Conservation (phyloP, 2,797 vertebrate genomes). For the Phalanger gymnotis region DNA sequence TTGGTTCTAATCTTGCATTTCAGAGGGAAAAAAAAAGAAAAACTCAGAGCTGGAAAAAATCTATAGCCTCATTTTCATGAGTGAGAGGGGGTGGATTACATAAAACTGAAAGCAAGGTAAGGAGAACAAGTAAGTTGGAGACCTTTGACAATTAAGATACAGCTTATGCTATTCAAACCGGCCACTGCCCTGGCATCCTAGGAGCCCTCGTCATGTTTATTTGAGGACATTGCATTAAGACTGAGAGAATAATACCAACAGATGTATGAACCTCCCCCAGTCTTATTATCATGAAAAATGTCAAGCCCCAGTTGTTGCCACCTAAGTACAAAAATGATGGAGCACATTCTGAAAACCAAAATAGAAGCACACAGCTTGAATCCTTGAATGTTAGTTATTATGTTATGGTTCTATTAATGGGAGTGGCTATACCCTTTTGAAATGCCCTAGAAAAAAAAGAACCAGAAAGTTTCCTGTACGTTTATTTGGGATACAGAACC, state of each 20-base stretch:
- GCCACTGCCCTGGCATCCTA: background rate
- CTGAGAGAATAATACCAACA: background rate
- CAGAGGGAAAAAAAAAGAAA: background rate
- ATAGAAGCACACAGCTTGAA: background rate
- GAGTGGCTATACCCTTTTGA: background rate
- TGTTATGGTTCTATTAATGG: background rate
- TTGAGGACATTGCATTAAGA: background rate
- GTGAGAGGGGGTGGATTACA: background rate
- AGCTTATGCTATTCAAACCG: background rate
- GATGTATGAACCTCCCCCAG: background rate
- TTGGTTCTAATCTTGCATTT: background rate
- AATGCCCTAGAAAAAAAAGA: background rate
- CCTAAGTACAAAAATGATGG: background rate
- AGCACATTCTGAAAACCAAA: background rate
- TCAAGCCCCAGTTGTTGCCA: background rate
- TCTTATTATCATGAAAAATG: slow-evolving; percentile 2
- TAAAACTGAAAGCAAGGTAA: background rate
- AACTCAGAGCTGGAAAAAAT: background rate
- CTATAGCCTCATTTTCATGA: background rate
- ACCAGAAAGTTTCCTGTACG: background rate
- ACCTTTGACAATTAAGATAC: background rate
- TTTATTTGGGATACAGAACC: background rate
- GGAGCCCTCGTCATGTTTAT: background rate
- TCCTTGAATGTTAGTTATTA: background rate
- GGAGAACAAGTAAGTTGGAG: background rate